Evolutionary conservation across 1,140 invertebrate genomes (phyloP).

Genomic region (Zaprionus nigranus): DNA sequence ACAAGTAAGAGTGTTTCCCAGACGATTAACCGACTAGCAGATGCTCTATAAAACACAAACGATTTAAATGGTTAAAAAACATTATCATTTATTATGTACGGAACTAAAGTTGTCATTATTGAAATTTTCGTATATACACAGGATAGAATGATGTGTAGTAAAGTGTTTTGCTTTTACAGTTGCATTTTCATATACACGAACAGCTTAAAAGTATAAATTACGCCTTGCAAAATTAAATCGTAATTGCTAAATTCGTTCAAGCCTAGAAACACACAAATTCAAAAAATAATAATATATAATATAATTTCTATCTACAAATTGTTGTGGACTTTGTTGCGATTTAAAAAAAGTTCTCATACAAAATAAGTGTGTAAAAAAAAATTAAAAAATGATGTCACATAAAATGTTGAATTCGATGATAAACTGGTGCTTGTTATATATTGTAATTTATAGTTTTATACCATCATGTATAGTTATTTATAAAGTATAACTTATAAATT

Average conservation of each 20-base stretch:
- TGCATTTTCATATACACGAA: conserved; percentile 3
- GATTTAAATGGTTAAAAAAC: conserved; percentile 5
- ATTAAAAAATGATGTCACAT: conserved; percentile 25
- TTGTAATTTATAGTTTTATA: conserved; percentile 26
- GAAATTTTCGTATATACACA: conserved; percentile 21
- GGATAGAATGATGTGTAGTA: not conserved
- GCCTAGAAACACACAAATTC: conserved; percentile 23
- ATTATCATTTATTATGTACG: conserved; percentile 9
- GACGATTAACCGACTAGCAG: not conserved
- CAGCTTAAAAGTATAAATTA: conserved; percentile 31
- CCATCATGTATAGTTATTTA: conserved; percentile 18
- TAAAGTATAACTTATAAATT: conserved; percentile 18
- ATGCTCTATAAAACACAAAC: not conserved
- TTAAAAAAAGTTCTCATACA: conserved; percentile 31
- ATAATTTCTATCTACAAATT: conserved; percentile 18
- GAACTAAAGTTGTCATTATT: conserved; percentile 14
- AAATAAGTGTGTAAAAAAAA: conserved; percentile 41
- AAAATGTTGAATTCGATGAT: conserved; percentile 21
- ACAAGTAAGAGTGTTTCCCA: not conserved
- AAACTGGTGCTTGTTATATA: conserved; percentile 19
- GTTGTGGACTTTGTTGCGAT: not conserved
- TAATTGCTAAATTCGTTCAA: conserved; percentile 48
- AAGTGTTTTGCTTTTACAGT: conserved; percentile 16
- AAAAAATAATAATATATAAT: conserved; percentile 23
- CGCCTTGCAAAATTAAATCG: conserved; percentile 24